Evolutionary conservation across 2,797 vertebrate genomes (phyloP).

Genomic region (Euthynnus affinis): DNA sequence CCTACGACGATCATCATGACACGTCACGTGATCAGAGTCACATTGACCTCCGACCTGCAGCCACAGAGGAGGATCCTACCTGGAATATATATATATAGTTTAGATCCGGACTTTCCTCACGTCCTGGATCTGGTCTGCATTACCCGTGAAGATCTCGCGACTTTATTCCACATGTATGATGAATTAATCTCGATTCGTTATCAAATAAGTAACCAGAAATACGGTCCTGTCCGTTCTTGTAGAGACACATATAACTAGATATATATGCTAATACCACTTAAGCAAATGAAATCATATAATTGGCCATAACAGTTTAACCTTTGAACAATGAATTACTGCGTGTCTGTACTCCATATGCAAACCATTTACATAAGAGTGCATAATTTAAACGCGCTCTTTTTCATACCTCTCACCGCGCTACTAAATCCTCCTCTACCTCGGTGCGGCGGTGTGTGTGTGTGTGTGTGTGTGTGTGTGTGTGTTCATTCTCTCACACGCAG

Average conservation of each 20-base stretch:
- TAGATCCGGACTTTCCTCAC: no score
- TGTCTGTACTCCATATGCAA: conserved; percentile 71
- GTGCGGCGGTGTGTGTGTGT: no score
- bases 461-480: no score
- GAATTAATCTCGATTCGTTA: conserved; percentile 56
- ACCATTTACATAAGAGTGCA: conserved; percentile 70
- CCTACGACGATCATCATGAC: no score
- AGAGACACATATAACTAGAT: conserved; percentile 62
- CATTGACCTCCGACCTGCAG: no score
- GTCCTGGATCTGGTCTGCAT: no score
- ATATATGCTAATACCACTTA: conserved; percentile 78
- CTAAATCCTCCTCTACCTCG: conserved; percentile 37
- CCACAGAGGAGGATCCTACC: no score
- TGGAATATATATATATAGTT: no score
- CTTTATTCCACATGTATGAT: conserved; percentile 11
- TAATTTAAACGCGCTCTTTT: conserved; percentile 56
- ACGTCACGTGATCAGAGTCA: no score
- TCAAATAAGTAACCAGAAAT: conserved; percentile 49
- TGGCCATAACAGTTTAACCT: conserved; percentile 70
- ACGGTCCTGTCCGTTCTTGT: conserved; percentile 25
- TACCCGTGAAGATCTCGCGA: background rate
- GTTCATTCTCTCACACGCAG: conserved; percentile 16
- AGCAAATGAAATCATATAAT: conserved; percentile 74
- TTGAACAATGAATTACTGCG: conserved; percentile 65
- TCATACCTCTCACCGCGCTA: background rate